A percentile compares a stretch with the other conserved stretches of the same genome.
Conservation (phyloP, 2,888 invertebrate species). For the Epinotia demarniana region DNA sequence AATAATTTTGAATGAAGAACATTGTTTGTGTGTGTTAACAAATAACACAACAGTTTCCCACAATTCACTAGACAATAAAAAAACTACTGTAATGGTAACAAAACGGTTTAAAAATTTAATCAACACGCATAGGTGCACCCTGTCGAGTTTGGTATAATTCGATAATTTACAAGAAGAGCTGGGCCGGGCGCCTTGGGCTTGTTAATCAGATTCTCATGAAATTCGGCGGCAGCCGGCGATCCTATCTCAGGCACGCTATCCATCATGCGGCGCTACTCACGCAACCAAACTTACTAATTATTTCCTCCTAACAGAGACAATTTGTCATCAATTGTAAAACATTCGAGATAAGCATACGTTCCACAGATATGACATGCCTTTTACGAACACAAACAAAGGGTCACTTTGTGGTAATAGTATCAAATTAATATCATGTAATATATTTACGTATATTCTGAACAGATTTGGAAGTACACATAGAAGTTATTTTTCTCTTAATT, state of each 20-base stretch:
- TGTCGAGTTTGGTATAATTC: conserved; percentile 72
- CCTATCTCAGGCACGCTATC: conserved; percentile 78
- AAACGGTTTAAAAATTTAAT: conserved; percentile 78
- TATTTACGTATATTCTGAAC: neutral
- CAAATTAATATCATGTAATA: neutral
- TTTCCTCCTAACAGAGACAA: conserved; percentile 67
- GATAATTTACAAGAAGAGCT: conserved; percentile 72
- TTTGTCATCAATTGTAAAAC: conserved; percentile 69
- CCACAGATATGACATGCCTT: conserved; percentile 47
- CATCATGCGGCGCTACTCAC: conserved; percentile 73
- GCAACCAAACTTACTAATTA: conserved; percentile 71
- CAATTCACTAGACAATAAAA: conserved; percentile 62
- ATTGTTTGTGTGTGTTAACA: conserved; percentile 64
- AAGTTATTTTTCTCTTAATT: neutral
- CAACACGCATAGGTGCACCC: conserved; percentile 76
- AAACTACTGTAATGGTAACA: conserved; percentile 70
- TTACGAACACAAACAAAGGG: conserved; percentile 32
- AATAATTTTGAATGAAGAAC: conserved; percentile 68
- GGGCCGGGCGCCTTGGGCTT: conserved; percentile 64
- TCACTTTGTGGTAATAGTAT: neutral
- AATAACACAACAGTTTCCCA: conserved; percentile 67
- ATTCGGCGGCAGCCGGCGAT: conserved; percentile 75
- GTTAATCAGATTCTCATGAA: conserved; percentile 77
- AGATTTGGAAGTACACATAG: too few species aligned
- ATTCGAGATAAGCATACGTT: conserved; percentile 55